These are phyloP conservation scores for Pipa parva DNA, from an alignment of 2,113 vertebrate species.

Conservation along the genomic window DNA sequence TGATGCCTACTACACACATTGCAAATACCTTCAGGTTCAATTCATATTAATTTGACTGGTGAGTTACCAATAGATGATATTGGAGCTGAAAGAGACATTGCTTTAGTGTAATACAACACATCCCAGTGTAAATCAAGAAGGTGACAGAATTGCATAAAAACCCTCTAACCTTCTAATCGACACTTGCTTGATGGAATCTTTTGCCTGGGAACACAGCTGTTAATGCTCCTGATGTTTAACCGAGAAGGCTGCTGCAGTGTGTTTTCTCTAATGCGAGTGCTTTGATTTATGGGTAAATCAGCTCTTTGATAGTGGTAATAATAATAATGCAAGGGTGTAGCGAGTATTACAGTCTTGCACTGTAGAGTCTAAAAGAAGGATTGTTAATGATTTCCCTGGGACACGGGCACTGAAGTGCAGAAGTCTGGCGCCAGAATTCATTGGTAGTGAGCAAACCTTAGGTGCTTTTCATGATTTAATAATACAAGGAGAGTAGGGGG, in stretches of 20 bases:
- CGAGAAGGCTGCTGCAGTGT: not conserved
- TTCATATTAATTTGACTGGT: too few species aligned
- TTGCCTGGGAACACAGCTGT: slow-evolving; percentile 8
- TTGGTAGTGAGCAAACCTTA: slow-evolving; percentile 14
- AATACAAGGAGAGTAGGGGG: slow-evolving; percentile 25
- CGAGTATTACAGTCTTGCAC: slow-evolving; percentile 17
- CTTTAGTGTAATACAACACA: not conserved
- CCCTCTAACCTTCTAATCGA: not conserved
- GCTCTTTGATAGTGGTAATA: slow-evolving; percentile 12
- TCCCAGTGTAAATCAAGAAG: not conserved
- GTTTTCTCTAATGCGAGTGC: slow-evolving; percentile 11
- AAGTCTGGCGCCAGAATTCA: slow-evolving; percentile 33
- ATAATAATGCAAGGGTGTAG: slow-evolving; percentile 24
- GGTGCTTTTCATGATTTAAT: slow-evolving; percentile 39
- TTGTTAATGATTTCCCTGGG: slow-evolving; percentile 29
- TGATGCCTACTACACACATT: too few species aligned
- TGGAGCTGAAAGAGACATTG: not conserved
- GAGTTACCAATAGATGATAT: not conserved
- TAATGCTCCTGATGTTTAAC: slow-evolving; percentile 17
- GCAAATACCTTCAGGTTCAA: too few species aligned
- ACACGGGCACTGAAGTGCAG: slow-evolving; percentile 24
- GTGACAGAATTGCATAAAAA: slow-evolving; percentile 2
- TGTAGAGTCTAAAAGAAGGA: slow-evolving; percentile 4
- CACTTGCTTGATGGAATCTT: not conserved
- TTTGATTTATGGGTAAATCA: slow-evolving; percentile 17